Conservation (phyloP, 1,140 invertebrate genomes). For the Trichogramma pretiosum region DNA sequence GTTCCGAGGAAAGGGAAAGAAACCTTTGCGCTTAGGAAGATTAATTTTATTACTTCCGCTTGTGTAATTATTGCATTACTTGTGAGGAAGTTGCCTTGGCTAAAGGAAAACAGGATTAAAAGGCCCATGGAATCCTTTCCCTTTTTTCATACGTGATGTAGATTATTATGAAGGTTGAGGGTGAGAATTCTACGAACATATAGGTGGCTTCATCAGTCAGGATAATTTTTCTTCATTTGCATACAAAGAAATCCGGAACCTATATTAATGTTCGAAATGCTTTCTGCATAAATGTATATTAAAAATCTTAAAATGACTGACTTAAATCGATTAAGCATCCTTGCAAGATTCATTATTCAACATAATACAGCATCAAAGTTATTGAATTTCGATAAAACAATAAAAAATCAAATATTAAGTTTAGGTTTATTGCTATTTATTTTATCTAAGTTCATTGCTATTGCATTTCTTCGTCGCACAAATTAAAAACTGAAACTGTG, state of each 20-base stretch:
- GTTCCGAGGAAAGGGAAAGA: constrained; percentile 20
- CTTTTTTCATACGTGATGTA: background rate
- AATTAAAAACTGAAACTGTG: too few species aligned
- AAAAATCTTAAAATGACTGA: too few species aligned
- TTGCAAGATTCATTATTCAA: too few species aligned
- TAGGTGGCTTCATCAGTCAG: constrained; percentile 3
- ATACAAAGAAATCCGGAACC: background rate
- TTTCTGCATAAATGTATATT: too few species aligned
- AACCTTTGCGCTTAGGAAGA: constrained; percentile 27
- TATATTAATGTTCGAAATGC: too few species aligned
- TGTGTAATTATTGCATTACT: constrained; percentile 40
- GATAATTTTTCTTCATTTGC: constrained; percentile 3
- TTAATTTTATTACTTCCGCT: constrained; percentile 43
- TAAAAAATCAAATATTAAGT: too few species aligned
- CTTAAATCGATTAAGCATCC: too few species aligned
- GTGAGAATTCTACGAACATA: background rate
- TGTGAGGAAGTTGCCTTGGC: constrained; percentile 25
- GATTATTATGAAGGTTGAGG: constrained; percentile 7
- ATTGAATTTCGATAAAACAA: too few species aligned
- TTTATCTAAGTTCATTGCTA: too few species aligned
- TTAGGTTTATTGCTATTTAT: too few species aligned
- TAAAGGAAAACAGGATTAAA: background rate
- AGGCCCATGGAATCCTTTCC: background rate
- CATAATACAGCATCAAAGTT: too few species aligned
- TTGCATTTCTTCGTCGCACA: too few species aligned